Evolutionary conservation across 2,797 vertebrate species (phyloP), one percentile per base, ranked within the genome.

Genomic region (Poeciliopsis presidionis): DNA sequence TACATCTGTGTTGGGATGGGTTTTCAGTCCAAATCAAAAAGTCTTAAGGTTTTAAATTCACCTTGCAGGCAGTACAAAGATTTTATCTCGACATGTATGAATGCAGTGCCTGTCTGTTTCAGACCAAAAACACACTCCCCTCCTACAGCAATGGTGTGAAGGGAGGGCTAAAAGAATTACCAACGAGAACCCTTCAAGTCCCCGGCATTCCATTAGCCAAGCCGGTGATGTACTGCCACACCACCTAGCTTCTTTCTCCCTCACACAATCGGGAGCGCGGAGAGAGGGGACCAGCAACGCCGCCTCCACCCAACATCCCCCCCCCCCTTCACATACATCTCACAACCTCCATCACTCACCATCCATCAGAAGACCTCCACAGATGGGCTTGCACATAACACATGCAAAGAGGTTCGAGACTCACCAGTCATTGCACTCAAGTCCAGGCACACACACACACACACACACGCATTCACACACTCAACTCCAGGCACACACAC

Each of bases 131-230:
- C 47, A 61, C 73, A 53, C 81, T 46, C 61, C 20, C 74, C 75
- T 53, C 25, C 77, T 53, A 25, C 73, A 67, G 51, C 63, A 13
- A 30, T 0, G 47, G 28, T 36, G 49, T 81, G 53, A n/a, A 79
- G 75, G 74, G 82, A 83, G 79, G 45, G 75, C 39, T 69, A 75
- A 77, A 89, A 82, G 85, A 81, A 84, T 79, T 78, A 82, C 81
- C 49, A 45, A 69, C 77, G 84, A 90, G 84, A 87, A 93, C 82
- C 93, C 92, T 93, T 94, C 93, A 95, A 88, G 81, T 88, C 84
- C 70, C 77, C 81, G 39, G 82, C 88, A 91, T 95, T 94, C 93
- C 91, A 93, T 95, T 95, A 94, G 90, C 87, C 55, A 36, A 11
- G 73, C 79, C 73, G 65, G 90, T 94, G 94, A 95, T 95, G 90